phyloP scores from a whole-genome alignment of 2,113 vertebrate species.

The Channa maculata region DNA sequence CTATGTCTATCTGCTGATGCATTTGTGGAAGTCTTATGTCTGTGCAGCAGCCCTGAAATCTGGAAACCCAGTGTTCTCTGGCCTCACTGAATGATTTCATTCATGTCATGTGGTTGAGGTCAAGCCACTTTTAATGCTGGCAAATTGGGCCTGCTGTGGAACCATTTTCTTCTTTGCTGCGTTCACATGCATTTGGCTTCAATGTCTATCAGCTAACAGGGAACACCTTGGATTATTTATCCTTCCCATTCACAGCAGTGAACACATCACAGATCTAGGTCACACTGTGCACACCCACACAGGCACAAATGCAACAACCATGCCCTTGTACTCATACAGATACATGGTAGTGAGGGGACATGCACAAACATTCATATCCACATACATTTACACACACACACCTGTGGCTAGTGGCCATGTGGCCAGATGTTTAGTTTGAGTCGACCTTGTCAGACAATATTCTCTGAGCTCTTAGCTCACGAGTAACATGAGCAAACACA shows the following conservation, averaged over 20 bases:
- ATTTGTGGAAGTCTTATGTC: neutral
- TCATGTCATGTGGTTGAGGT: conserved; percentile 58
- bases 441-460: conserved; percentile 30
- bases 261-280: conserved; percentile 69
- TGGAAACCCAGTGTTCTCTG: conserved; percentile 31
- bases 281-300: conserved; percentile 9
- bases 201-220: conserved; percentile 60
- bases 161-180: conserved; percentile 27
- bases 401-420: conserved; percentile 1
- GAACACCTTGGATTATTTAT: conserved; percentile 70
- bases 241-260: conserved; percentile 54
- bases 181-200: conserved; percentile 58
- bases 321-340: conserved; percentile 5
- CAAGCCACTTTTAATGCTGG: conserved; percentile 61
- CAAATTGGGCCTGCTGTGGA: conserved; percentile 58
- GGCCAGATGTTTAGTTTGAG: conserved; percentile 17
- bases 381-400: conserved; percentile 5
- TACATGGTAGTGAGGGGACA: conserved; percentile 10
- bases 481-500: conserved; percentile 57
- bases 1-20: conserved; percentile 6
- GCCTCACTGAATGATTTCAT: conserved; percentile 60
- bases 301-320: conserved; percentile 7
- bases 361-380: neutral
- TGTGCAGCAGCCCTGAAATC: conserved; percentile 39
- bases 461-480: conserved; percentile 66